Percentiles rank a stretch among this genome's conserved stretches.
phyloP scores from a whole-genome alignment of 2,888 invertebrate genomes.

The Pristionchus arcanus region DNA sequence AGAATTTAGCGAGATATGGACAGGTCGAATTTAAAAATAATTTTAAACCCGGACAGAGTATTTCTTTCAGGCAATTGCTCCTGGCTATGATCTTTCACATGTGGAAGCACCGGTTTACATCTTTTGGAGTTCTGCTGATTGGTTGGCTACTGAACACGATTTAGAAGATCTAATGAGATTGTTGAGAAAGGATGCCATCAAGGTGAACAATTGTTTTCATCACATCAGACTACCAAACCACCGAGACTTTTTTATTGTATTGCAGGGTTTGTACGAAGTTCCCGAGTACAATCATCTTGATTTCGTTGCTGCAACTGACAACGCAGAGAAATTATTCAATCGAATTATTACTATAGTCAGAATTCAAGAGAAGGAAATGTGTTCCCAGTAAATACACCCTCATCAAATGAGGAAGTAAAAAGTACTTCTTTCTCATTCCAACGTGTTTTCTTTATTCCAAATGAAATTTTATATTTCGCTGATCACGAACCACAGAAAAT shows the following conservation, averaged over 20 bases:
- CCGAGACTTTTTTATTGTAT: too few relatives aligned
- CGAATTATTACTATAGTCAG: neutral
- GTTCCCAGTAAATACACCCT: neutral
- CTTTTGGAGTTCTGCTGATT: constrained; percentile 7
- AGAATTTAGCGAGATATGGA: neutral
- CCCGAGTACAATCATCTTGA: constrained; percentile 3
- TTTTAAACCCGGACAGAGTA: neutral
- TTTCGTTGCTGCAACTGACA: neutral
- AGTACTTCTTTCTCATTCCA: neutral
- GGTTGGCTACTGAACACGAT: neutral
- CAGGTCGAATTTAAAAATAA: neutral
- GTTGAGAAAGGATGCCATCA: neutral
- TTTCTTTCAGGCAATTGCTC: neutral
- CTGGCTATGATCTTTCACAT: neutral
- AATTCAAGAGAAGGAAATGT: constrained; percentile 3
- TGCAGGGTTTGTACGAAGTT: neutral
- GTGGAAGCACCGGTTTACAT: neutral
- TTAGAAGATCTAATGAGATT: neutral
- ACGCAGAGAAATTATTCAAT: constrained; percentile 3
- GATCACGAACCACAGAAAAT: neutral
- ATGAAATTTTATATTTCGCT: neutral
- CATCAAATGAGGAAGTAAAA: neutral
- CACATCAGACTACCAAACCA: too few relatives aligned
- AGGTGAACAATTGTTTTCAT: neutral
- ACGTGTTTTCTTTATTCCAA: neutral